A percentile compares a stretch with the other conserved stretches of the same genome.
phyloP scores from a whole-genome alignment of 2,888 invertebrate species.

The Folsomia candida region DNA sequence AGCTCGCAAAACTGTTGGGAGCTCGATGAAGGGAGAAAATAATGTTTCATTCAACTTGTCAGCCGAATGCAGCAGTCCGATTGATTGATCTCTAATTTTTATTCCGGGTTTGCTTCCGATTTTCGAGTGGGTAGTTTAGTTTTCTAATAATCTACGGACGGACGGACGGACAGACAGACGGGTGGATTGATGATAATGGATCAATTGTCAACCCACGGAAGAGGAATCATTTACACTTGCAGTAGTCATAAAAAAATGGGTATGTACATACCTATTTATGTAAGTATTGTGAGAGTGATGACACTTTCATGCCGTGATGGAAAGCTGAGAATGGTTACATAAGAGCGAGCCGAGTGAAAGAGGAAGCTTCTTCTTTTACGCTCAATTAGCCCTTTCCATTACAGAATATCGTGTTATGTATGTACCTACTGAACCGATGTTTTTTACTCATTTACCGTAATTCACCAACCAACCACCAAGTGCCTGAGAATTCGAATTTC shows the following conservation, averaged over 20 bases:
- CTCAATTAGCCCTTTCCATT: no score
- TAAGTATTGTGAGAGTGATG: no score
- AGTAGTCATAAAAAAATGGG: neutral
- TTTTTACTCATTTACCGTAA: neutral
- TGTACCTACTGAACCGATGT: neutral
- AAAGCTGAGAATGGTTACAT: no score
- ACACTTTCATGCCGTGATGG: no score
- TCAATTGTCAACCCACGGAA: neutral
- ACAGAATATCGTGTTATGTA: no score
- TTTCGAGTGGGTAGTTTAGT: neutral
- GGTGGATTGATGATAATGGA: neutral
- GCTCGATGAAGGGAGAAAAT: constrained; percentile 30
- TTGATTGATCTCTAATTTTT: constrained; percentile 22
- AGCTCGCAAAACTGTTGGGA: neutral
- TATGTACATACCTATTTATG: neutral
- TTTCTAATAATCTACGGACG: neutral
- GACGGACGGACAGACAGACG: neutral
- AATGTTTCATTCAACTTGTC: constrained; percentile 6
- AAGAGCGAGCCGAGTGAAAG: no score
- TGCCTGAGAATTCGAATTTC: neutral
- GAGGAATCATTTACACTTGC: neutral
- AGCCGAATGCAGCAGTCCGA: neutral
- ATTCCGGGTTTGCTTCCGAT: neutral
- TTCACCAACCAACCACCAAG: no score
- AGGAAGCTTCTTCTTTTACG: no score